These are phyloP conservation scores for Acromyrmex charruanus DNA, from an alignment of 1,140 invertebrate genomes.

Conservation along the genomic window DNA sequence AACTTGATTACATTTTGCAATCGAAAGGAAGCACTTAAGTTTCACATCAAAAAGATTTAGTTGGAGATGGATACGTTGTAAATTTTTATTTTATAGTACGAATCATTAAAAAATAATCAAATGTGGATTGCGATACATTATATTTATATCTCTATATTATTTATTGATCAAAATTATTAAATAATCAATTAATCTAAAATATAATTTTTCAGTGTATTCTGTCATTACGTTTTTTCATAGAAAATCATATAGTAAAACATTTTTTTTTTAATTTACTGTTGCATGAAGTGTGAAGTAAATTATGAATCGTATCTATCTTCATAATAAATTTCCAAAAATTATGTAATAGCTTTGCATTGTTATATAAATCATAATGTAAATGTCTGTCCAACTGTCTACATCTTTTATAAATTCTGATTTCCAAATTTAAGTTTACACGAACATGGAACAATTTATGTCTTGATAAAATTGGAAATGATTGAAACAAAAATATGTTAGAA, in stretches of 20 bases:
- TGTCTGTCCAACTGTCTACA: not conserved
- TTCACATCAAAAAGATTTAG: not conserved
- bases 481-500: not conserved
- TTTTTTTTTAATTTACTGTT: not conserved
- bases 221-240: not conserved
- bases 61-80: not conserved
- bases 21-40: conserved; percentile 13
- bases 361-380: not conserved
- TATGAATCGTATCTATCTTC: conserved; percentile 7
- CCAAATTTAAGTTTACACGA: not conserved
- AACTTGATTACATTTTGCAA: conserved; percentile 40
- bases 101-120: not conserved
- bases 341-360: not conserved
- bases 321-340: not conserved
- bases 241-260: not conserved
- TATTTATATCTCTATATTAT: not conserved
- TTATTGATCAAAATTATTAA: conserved; percentile 2
- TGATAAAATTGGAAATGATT: not conserved
- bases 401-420: not conserved
- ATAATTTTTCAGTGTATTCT: not conserved
- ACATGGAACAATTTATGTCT: not conserved
- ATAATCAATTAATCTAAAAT: not conserved
- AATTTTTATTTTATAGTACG: not conserved
- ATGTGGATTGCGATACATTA: not conserved
- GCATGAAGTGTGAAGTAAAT: not conserved